A percentile compares a stretch with the other conserved stretches of the same genome.
phyloP scores from a whole-genome alignment of 2,888 invertebrate species.

The Gisinianus flammeolus region DNA sequence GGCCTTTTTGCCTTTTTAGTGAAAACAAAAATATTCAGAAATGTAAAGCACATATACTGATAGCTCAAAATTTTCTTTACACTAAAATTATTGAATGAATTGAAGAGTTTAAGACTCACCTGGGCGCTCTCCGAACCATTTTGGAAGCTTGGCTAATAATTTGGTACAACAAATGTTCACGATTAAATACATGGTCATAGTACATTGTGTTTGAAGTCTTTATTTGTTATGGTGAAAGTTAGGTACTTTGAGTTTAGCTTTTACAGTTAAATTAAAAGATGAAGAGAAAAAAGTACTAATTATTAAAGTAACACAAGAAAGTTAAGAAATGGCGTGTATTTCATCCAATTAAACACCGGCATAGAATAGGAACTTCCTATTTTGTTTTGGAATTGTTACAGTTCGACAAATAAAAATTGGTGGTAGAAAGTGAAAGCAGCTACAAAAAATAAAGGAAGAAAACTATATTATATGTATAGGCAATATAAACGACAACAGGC shows the following conservation, averaged over 20 bases:
- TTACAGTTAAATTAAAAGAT: background rate
- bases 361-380: no score
- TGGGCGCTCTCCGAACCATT: conserved; percentile 94
- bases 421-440: no score
- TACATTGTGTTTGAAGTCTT: background rate
- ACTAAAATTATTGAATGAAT: background rate
- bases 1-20: conserved; percentile 76
- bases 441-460: no score
- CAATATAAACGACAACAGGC: no score
- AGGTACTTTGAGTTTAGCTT: background rate
- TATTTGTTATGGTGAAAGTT: background rate
- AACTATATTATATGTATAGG: no score
- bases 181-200: background rate
- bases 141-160: conserved; percentile 82
- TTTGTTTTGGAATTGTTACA: no score
- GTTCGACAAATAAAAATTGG: no score
- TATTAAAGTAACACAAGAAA: no score
- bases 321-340: no score
- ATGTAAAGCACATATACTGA: background rate
- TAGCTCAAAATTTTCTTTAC: background rate
- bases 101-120: background rate
- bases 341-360: no score
- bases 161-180: background rate
- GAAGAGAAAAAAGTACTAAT: background rate
- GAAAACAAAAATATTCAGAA: background rate